phyloP scores from a whole-genome alignment of 2,797 vertebrate species.

The Petrocephalus schoutedeni region DNA sequence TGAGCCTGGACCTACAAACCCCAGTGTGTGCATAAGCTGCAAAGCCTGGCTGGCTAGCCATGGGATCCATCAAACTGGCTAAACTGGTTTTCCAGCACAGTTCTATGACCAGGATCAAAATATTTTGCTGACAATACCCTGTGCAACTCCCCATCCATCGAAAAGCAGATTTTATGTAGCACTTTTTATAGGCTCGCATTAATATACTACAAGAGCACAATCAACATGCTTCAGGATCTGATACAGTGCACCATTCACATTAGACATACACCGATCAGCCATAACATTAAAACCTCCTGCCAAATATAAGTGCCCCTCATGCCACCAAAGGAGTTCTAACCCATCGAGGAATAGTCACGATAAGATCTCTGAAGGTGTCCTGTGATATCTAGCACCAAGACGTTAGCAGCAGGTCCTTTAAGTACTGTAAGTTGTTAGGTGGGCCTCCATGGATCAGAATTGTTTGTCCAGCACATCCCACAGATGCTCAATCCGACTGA shows the following conservation, averaged over 20 bases:
- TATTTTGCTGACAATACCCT: background rate
- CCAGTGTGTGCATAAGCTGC: background rate
- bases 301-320: background rate
- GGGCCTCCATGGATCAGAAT: background rate
- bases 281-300: background rate
- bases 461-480: background rate
- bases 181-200: background rate
- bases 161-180: background rate
- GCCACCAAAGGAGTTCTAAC: background rate
- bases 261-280: background rate
- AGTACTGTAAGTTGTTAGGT: background rate
- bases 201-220: background rate
- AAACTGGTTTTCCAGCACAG: background rate
- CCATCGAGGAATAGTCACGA: background rate
- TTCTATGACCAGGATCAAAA: background rate
- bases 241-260: background rate
- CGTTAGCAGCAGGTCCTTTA: background rate
- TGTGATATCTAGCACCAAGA: background rate
- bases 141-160: background rate
- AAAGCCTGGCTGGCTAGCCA: background rate
- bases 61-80: background rate
- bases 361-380: background rate
- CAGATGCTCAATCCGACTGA: background rate
- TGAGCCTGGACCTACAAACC: background rate
- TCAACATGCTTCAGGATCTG: background rate